These are phyloP conservation scores for Bellardia bayeri DNA, from an alignment of 2,888 invertebrate genomes.

Conservation along the genomic window DNA sequence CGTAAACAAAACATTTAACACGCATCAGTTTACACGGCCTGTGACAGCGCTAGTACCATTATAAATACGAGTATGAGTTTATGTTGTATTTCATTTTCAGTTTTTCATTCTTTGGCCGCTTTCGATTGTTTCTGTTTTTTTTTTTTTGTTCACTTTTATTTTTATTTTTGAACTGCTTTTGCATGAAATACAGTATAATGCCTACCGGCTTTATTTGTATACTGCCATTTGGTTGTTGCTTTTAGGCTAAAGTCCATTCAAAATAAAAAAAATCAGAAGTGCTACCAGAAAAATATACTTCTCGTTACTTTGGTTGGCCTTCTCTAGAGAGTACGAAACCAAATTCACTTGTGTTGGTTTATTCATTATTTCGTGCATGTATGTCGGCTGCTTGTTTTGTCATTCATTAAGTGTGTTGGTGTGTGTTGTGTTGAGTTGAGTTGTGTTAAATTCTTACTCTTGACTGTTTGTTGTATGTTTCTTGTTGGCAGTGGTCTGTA, in stretches of 20 bases:
- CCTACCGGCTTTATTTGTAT: slow-evolving; percentile 54
- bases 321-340: slow-evolving; percentile 50
- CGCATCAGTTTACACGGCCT: slow-evolving; percentile 68
- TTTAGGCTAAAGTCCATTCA: slow-evolving; percentile 50
- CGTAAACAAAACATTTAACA: slow-evolving; percentile 65
- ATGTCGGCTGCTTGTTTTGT: slow-evolving; percentile 30
- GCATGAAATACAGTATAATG: slow-evolving; percentile 51
- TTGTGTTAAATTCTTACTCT: slow-evolving; percentile 39
- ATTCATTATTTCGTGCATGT: slow-evolving; percentile 56
- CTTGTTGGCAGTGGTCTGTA: slow-evolving; percentile 44
- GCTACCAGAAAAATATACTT: slow-evolving; percentile 42
- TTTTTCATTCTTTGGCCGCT: slow-evolving; percentile 51
- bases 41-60: neutral
- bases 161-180: slow-evolving; percentile 25
- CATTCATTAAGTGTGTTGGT: slow-evolving; percentile 45
- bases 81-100: slow-evolving; percentile 63
- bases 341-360: slow-evolving; percentile 65
- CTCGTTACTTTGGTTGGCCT: slow-evolving; percentile 45
- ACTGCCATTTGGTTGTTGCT: slow-evolving; percentile 54
- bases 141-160: slow-evolving; percentile 11
- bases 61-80: slow-evolving; percentile 37
- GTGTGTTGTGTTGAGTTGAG: no score
- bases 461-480: slow-evolving; percentile 39
- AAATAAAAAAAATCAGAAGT: slow-evolving; percentile 12
- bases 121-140: slow-evolving; percentile 28